phyloP scores from a whole-genome alignment of 2,888 invertebrate genomes.

The Acanthosepion pharaonis region DNA sequence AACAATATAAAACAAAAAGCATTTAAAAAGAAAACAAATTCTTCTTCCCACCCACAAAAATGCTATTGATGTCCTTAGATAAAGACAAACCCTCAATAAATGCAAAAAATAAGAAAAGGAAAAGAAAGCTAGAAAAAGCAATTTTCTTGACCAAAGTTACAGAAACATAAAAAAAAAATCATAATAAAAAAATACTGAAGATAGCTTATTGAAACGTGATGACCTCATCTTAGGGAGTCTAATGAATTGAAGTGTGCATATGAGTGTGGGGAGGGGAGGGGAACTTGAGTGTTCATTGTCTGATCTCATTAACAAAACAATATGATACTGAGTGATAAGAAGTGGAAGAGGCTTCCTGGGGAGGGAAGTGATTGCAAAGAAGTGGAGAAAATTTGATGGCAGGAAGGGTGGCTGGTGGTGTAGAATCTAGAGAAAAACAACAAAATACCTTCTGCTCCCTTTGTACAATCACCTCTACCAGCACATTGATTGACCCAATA shows the following conservation, averaged over 20 bases:
- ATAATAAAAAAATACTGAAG: not conserved
- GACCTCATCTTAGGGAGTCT: conserved; percentile 1
- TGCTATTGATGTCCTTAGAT: not conserved
- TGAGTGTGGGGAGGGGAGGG: not conserved
- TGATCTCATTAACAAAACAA: conserved; percentile 33
- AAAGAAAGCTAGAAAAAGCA: not conserved
- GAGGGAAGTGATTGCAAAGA: not conserved
- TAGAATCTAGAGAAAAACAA: not conserved
- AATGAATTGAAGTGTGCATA: not conserved
- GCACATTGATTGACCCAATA: not conserved
- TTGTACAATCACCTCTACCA: not conserved
- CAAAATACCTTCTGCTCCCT: not conserved
- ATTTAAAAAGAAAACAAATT: not conserved
- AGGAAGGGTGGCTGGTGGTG: not conserved
- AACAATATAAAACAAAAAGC: not conserved
- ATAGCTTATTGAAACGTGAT: not conserved
- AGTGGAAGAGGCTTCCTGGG: not conserved
- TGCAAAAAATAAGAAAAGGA: not conserved
- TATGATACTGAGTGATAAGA: conserved; percentile 33
- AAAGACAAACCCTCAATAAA: not conserved
- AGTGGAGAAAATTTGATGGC: not conserved
- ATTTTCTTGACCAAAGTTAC: not conserved
- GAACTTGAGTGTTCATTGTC: not conserved
- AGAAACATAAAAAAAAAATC: not conserved
- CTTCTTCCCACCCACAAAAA: not conserved